Evolutionary conservation across 2,888 invertebrate species (phyloP), one percentile per base, ranked within the genome.

Genomic region (Xylota sylvarum): DNA sequence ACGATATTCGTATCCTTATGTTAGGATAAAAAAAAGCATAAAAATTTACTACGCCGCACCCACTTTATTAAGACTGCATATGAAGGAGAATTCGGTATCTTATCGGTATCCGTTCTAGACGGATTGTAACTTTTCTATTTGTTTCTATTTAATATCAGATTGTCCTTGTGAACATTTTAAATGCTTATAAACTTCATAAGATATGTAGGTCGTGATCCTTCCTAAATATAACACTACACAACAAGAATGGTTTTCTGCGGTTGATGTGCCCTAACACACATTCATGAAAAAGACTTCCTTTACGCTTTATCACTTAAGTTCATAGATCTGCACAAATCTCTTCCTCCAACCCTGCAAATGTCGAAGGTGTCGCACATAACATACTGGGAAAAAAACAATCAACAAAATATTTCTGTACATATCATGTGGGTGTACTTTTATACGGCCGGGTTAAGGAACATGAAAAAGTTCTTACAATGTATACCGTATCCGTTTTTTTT

Each of bases 271-370:
- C 52, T 40, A 55, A 14, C 67, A 69, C 40, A 40, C 37, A 10
- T 17, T 60, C 12, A 4, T 23, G 14, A 67, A 9, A 56, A 56
- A 70, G 7, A 55, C 19, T 69, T 40, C 40, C 43, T 17, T 23
- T 30, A 14, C 55, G 40, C 55, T 43, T 48, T 72, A 72, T 72
- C 58, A 35, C 70, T 46, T 56, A 56, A 19, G 27, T 70, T 43
- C 58, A 35, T 58, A 56, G 46, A 70, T 72, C 19, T 48, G 14
- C 46, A 46, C 14, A 58, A 35, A 58, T 35, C 46, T 14, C 12
- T 52, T 52, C 5, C 52, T 46, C 10, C 46, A 3, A 27, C 14
- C 35, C 72, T 35, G 23, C 46, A 58, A 70, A 48, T 23, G 58
- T 72, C 35, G 72, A 58, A 23, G 46, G 23, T 48, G 23, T n/a